phyloP scores from a whole-genome alignment of 2,888 invertebrate species.

The Doris montereyensis region DNA sequence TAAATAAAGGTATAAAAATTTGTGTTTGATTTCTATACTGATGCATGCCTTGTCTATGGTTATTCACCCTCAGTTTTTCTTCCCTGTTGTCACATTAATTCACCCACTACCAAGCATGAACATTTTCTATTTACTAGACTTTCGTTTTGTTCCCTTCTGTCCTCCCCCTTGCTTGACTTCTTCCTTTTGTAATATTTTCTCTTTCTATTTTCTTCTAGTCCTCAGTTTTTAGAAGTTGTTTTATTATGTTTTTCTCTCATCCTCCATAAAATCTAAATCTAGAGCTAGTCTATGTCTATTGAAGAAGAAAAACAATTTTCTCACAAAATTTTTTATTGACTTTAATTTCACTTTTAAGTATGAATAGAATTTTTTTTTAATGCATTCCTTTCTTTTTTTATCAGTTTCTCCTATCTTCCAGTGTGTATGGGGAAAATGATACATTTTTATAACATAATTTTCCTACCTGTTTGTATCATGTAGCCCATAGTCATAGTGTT shows the following conservation, averaged over 20 bases:
- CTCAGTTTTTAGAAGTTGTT: not conserved
- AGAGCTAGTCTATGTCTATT: too few relatives aligned
- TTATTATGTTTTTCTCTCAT: slow-evolving; percentile 1
- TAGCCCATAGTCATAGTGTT: too few relatives aligned
- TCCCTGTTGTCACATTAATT: not conserved
- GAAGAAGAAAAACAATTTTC: too few relatives aligned
- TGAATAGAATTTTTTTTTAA: not conserved
- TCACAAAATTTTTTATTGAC: too few relatives aligned
- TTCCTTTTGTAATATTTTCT: not conserved
- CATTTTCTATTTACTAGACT: not conserved
- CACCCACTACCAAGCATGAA: not conserved
- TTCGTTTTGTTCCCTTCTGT: not conserved
- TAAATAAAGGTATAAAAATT: too few relatives aligned
- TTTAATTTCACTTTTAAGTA: too few relatives aligned
- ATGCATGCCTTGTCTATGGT: too few relatives aligned
- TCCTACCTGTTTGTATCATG: too few relatives aligned
- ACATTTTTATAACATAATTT: too few relatives aligned
- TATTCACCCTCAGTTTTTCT: not conserved
- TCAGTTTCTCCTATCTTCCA: slow-evolving; percentile 6
- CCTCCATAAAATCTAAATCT: not conserved
- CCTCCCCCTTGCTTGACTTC: not conserved
- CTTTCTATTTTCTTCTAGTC: not conserved
- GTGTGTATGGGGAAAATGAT: too few relatives aligned
- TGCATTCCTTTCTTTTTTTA: not conserved
- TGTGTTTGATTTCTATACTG: too few relatives aligned